Percentiles rank a stretch among this genome's conserved stretches.
These are phyloP conservation scores for Lasioglossum zephyrum DNA, from an alignment of 2,888 invertebrate species.

Conservation along the genomic window DNA sequence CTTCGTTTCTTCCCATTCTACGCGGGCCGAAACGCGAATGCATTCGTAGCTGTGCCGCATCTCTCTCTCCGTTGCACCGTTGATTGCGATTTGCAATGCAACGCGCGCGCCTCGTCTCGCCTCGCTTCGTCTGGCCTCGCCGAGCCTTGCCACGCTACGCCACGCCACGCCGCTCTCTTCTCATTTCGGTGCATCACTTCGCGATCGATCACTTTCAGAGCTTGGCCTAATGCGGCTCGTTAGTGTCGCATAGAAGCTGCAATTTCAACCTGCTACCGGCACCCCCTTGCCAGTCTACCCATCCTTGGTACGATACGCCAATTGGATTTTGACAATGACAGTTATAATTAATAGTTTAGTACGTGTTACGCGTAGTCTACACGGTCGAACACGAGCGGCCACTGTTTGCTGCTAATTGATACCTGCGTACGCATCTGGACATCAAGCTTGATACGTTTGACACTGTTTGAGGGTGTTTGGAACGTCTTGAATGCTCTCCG, in stretches of 20 bases:
- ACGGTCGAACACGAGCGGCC: slow-evolving; percentile 9
- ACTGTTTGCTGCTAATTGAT: slow-evolving; percentile 27
- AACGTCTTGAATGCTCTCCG: neutral
- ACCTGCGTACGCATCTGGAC: neutral
- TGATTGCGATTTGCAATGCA: slow-evolving; percentile 69
- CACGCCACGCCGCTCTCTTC: slow-evolving; percentile 24
- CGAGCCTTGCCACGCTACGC: neutral
- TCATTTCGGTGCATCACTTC: slow-evolving; percentile 51
- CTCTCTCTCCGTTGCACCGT: slow-evolving; percentile 9
- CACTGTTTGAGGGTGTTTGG: neutral
- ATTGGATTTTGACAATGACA: slow-evolving; percentile 51
- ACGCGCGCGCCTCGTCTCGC: slow-evolving; percentile 18
- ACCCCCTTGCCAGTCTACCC: neutral
- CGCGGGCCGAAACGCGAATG: slow-evolving; percentile 39
- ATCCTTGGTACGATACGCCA: slow-evolving; percentile 41
- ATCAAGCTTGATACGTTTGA: no score
- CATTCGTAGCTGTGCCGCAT: slow-evolving; percentile 16
- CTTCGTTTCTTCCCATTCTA: slow-evolving; percentile 62
- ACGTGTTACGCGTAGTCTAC: slow-evolving; percentile 11
- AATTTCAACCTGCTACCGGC: slow-evolving; percentile 30
- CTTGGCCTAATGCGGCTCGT: slow-evolving; percentile 57
- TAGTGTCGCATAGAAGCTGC: slow-evolving; percentile 60
- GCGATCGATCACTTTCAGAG: slow-evolving; percentile 57
- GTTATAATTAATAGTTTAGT: slow-evolving; percentile 48
- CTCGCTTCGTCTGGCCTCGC: neutral